Conservation (phyloP, 2,113 vertebrate species). For the Carassius gibelio region DNA sequence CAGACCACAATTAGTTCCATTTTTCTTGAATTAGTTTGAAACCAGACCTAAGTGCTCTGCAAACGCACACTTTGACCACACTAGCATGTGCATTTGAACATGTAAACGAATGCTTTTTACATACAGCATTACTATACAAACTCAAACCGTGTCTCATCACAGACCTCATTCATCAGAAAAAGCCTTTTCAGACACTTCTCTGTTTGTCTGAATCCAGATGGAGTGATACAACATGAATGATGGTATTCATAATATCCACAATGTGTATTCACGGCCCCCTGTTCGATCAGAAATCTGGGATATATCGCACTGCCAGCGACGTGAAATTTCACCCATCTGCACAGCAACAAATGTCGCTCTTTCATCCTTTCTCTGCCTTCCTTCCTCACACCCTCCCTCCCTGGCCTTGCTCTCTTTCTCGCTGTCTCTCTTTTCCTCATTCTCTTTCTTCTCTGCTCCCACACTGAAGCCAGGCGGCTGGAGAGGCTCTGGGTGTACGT, state of each 20-base stretch:
- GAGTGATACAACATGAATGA: conserved; percentile 53
- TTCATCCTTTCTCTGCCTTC: conserved; percentile 45
- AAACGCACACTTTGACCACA: not conserved
- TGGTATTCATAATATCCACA: conserved; percentile 53
- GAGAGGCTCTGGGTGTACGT: conserved; percentile 65
- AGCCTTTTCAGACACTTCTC: conserved; percentile 33
- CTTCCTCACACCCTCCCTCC: conserved; percentile 26
- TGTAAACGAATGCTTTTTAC: not conserved
- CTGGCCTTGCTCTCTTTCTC: conserved; percentile 47
- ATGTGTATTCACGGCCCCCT: conserved; percentile 51
- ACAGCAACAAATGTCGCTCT: conserved; percentile 54
- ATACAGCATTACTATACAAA: conserved; percentile 10
- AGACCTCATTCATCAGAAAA: conserved; percentile 51
- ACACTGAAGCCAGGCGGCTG: conserved; percentile 54
- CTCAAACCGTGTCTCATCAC: conserved; percentile 5
- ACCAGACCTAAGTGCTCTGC: not conserved
- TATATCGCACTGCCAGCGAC: conserved; percentile 50
- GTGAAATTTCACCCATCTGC: conserved; percentile 61
- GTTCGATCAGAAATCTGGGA: conserved; percentile 58
- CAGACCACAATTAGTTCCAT: not conserved
- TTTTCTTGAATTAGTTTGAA: not conserved
- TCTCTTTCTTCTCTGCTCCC: conserved; percentile 53
- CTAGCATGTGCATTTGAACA: not conserved
- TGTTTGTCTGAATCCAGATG: conserved; percentile 48
- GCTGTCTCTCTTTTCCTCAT: conserved; percentile 24